phyloP scores from a whole-genome alignment of 2,797 vertebrate genomes.

The Microctenopoma lineatum region DNA sequence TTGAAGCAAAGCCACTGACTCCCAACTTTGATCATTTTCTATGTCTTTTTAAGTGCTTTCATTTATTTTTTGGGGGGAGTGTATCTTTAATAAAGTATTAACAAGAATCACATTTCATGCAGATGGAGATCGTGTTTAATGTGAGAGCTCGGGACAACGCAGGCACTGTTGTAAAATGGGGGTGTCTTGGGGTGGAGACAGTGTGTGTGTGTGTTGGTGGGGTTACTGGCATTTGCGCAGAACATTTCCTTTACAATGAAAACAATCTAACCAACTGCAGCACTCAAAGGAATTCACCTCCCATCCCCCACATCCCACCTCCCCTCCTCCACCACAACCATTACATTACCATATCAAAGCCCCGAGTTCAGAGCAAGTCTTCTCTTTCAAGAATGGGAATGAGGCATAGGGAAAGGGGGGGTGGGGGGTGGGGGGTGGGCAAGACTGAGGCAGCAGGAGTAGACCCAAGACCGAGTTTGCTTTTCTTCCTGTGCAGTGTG shows the following conservation, averaged over 20 bases:
- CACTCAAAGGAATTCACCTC: constrained; percentile 86
- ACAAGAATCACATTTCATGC: constrained; percentile 64
- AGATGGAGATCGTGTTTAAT: constrained; percentile 77
- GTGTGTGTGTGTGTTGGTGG: constrained; percentile 13
- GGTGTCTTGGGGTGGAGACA: constrained; percentile 38
- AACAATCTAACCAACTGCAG: constrained; percentile 88
- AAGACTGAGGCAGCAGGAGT: constrained; percentile 83
- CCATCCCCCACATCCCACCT: constrained; percentile 80
- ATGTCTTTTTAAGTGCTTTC: constrained; percentile 44
- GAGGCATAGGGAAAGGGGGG: constrained; percentile 73
- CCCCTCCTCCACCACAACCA: constrained; percentile 76
- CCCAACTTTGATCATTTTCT: constrained; percentile 77
- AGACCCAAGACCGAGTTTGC: constrained; percentile 82
- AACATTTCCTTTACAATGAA: constrained; percentile 90
- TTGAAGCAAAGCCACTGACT: constrained; percentile 72
- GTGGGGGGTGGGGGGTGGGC: constrained; percentile 80
- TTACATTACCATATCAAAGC: constrained; percentile 90
- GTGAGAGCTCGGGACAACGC: constrained; percentile 59
- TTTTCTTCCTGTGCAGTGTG: constrained; percentile 82
- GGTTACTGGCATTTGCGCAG: constrained; percentile 79
- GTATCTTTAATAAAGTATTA: constrained; percentile 64
- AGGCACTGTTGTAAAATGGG: constrained; percentile 57
- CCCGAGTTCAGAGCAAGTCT: constrained; percentile 87
- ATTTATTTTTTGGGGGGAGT: constrained; percentile 36
- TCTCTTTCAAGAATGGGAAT: constrained; percentile 87